Percentiles rank a stretch among this genome's conserved stretches.
phyloP scores from a whole-genome alignment of 2,113 vertebrate genomes.

The Pogonocichla stellata region DNA sequence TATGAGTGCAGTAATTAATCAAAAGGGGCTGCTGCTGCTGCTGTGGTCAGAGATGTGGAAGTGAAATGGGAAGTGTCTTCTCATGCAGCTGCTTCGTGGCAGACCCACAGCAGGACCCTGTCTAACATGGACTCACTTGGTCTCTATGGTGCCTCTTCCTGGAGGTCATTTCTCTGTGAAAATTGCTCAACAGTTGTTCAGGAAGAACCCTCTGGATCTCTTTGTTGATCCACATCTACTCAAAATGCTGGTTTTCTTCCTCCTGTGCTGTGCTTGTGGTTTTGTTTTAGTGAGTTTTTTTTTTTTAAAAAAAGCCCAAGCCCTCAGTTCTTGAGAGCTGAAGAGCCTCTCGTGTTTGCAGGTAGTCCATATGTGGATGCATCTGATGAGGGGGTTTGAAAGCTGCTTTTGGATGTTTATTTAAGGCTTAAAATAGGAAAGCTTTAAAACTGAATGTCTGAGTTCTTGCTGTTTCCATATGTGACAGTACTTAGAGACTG shows the following conservation, averaged over 20 bases:
- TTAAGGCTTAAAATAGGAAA: neutral
- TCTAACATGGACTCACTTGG: neutral
- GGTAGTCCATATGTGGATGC: neutral
- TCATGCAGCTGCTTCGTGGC: neutral
- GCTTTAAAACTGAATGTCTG: neutral
- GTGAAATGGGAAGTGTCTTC: neutral
- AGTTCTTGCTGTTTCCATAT: neutral
- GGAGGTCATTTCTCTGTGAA: neutral
- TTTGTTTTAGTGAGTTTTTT: neutral
- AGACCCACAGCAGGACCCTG: neutral
- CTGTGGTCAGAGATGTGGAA: neutral
- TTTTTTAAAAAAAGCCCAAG: neutral
- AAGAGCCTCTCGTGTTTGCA: neutral
- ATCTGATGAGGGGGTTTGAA: neutral
- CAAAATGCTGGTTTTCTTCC: neutral
- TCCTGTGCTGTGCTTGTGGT: neutral
- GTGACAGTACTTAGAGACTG: neutral
- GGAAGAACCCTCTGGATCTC: neutral
- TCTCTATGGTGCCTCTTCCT: neutral
- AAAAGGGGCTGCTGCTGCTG: neutral
- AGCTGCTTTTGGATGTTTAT: neutral
- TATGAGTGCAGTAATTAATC: neutral
- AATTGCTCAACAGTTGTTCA: neutral
- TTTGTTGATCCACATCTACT: neutral
- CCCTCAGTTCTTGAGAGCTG: neutral